A percentile compares a stretch with the other conserved stretches of the same genome.
Conservation (phyloP, 2,113 vertebrate genomes). For the Halcyon senegalensis region DNA sequence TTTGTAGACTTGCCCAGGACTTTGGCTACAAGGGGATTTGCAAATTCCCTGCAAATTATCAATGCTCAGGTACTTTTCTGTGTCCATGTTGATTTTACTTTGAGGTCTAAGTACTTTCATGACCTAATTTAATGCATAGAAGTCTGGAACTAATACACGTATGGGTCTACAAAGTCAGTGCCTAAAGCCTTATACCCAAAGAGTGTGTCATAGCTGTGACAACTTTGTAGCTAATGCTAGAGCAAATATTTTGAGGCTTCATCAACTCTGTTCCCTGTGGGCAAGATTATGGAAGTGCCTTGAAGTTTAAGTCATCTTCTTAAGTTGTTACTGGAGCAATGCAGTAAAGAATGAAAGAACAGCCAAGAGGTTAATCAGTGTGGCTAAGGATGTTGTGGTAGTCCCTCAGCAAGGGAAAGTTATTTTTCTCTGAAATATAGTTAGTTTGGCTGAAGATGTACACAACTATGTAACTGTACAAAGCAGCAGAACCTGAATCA, state of each 20-base stretch:
- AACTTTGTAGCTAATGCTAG: background rate
- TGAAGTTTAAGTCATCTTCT: background rate
- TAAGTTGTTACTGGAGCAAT: background rate
- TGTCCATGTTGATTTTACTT: background rate
- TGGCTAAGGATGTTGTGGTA: background rate
- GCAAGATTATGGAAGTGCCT: background rate
- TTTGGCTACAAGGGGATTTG: background rate
- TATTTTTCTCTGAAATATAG: background rate
- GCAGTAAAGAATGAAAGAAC: background rate
- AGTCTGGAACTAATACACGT: background rate
- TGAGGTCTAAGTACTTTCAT: background rate
- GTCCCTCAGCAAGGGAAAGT: background rate
- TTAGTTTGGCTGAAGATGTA: background rate
- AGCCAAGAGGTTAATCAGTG: background rate
- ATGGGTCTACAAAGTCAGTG: background rate
- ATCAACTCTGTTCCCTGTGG: background rate
- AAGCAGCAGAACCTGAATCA: background rate
- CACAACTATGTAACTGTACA: background rate
- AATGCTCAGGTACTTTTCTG: background rate
- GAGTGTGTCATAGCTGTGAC: background rate
- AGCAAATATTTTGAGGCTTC: background rate
- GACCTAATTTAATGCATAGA: background rate
- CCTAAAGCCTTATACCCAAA: background rate
- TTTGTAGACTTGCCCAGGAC: background rate
- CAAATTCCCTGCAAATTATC: background rate